phyloP scores from a whole-genome alignment of 2,113 vertebrate genomes.

The Scomber scombrus region DNA sequence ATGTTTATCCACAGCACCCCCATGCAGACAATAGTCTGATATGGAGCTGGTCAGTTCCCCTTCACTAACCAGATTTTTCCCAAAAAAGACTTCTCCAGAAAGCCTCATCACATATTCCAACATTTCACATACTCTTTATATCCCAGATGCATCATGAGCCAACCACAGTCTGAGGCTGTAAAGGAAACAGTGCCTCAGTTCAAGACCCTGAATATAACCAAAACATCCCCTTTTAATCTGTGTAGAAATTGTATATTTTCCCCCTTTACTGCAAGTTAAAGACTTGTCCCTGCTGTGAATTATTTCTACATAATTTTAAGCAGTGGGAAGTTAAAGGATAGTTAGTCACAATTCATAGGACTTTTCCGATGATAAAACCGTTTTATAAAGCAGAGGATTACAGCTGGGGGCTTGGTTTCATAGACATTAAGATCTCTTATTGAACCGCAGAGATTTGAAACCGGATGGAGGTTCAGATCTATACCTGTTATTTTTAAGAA shows the following conservation, averaged over 20 bases:
- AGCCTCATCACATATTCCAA: constrained; percentile 10
- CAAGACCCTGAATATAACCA: not conserved
- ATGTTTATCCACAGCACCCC: constrained; percentile 60
- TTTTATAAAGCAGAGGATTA: constrained; percentile 37
- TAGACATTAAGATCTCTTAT: constrained; percentile 27
- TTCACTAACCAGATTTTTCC: constrained; percentile 39
- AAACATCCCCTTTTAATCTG: constrained; percentile 3
- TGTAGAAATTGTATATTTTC: not conserved
- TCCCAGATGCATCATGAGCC: constrained; percentile 21
- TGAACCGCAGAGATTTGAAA: constrained; percentile 29
- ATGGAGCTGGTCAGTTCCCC: constrained; percentile 42
- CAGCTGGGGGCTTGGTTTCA: constrained; percentile 11
- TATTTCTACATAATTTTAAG: not conserved
- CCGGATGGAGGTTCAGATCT: constrained; percentile 1
- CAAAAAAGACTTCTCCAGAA: constrained; percentile 18
- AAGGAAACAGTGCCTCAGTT: constrained; percentile 30
- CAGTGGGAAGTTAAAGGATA: not conserved
- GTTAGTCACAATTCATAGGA: constrained; percentile 9
- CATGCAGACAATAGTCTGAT: constrained; percentile 68
- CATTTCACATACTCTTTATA: constrained; percentile 17
- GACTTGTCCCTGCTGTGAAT: not conserved
- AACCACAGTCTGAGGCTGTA: not conserved
- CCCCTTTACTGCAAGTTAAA: not conserved
- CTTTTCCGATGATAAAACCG: constrained; percentile 1
- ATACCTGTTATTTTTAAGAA: constrained; percentile 17